Conservation (phyloP, 2,797 vertebrate genomes). For the Sebastes vulpes region DNA sequence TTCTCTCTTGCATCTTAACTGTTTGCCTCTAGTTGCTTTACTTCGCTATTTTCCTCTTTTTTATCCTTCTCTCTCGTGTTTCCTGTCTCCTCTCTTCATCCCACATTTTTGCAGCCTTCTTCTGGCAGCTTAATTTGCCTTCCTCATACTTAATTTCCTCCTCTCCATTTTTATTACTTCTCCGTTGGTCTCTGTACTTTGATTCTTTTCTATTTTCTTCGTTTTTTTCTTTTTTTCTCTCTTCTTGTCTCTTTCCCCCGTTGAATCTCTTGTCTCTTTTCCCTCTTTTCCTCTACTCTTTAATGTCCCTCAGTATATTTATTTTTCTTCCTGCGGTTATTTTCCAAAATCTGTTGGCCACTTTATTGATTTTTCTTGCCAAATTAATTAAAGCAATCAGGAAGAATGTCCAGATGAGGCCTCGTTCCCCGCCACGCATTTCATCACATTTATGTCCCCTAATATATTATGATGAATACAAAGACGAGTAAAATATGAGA, state of each 20-base stretch:
- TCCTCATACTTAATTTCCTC: background rate
- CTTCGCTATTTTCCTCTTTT: background rate
- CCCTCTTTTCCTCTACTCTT: background rate
- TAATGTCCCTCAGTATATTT: background rate
- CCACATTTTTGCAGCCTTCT: background rate
- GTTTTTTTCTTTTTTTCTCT: background rate
- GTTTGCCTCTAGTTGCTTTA: constrained; percentile 26
- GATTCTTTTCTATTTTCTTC: background rate
- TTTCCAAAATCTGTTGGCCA: background rate
- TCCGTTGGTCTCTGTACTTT: background rate
- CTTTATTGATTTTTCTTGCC: background rate
- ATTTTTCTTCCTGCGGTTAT: background rate
- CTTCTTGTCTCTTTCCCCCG: background rate
- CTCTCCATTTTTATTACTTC: background rate
- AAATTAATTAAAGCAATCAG: background rate
- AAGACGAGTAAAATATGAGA: background rate
- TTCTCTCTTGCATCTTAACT: constrained; percentile 19
- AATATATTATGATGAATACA: background rate
- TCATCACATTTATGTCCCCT: background rate
- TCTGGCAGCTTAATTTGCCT: background rate
- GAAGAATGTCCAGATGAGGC: background rate
- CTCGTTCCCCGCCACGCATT: background rate
- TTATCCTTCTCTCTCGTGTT: background rate
- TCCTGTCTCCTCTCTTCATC: background rate
- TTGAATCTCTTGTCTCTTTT: background rate